Evolutionary conservation across 1,140 invertebrate genomes (phyloP).

Genomic region (Meteorus sp.): DNA sequence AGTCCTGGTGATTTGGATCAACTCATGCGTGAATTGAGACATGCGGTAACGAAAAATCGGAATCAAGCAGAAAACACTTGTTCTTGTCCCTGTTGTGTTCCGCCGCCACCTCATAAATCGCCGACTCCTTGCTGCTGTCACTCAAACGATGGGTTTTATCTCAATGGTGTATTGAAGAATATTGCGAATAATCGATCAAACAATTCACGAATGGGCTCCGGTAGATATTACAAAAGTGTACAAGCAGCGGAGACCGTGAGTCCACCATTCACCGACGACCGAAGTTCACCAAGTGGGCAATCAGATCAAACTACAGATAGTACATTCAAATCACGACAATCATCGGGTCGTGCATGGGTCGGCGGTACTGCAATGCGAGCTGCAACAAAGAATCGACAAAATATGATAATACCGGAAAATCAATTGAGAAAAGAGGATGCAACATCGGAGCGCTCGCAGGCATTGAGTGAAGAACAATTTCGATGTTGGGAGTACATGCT

Average conservation of each 20-base stretch:
- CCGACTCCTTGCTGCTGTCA: constrained; percentile 50
- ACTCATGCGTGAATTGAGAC: constrained; percentile 74
- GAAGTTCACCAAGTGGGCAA: constrained; percentile 81
- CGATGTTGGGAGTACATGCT: constrained; percentile 93
- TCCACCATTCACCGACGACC: constrained; percentile 57
- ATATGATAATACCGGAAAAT: constrained; percentile 50
- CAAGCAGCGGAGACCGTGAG: constrained; percentile 42
- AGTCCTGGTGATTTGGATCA: constrained; percentile 67
- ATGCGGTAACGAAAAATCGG: constrained; percentile 67
- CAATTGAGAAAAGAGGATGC: constrained; percentile 57
- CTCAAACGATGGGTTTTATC: constrained; percentile 48
- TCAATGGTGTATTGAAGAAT: constrained; percentile 53
- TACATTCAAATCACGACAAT: constrained; percentile 58
- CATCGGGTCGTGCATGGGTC: constrained; percentile 46
- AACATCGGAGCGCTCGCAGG: constrained; percentile 60
- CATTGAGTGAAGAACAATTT: constrained; percentile 80
- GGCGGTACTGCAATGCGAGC: constrained; percentile 47
- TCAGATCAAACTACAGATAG: constrained; percentile 70
- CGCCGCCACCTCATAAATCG: constrained; percentile 43
- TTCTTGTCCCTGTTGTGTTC: constrained; percentile 54
- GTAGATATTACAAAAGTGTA: constrained; percentile 34
- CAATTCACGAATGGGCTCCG: constrained; percentile 6
- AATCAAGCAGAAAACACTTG: constrained; percentile 53
- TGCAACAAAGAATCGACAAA: constrained; percentile 49
- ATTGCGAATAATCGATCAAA: constrained; percentile 44